Evolutionary conservation across 2,888 invertebrate species (phyloP).

Genomic region (Diplazon laetatorius): DNA sequence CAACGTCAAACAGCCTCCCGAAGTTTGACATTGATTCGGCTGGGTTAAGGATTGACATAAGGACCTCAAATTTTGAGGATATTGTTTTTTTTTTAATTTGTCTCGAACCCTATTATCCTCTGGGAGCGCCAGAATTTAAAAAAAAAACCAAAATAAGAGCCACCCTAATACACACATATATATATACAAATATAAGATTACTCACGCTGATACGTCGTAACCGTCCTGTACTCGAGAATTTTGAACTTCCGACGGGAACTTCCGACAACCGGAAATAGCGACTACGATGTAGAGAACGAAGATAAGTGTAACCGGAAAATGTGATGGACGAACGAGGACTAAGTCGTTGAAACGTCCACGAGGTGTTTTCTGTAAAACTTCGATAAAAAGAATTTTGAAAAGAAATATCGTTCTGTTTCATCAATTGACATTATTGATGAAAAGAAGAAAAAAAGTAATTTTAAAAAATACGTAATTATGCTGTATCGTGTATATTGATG

Average conservation of each 20-base stretch:
- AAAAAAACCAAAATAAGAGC: no score
- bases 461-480: slow-evolving; percentile 24
- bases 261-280: slow-evolving; percentile 7
- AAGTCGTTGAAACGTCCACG: slow-evolving; percentile 64
- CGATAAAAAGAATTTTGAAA: no score
- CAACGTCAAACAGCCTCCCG: no score
- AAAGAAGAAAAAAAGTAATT: slow-evolving; percentile 20
- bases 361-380: slow-evolving; percentile 59
- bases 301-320: slow-evolving; percentile 28
- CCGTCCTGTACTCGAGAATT: slow-evolving; percentile 51
- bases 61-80: no score
- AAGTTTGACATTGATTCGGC: no score
- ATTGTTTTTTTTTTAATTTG: no score
- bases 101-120: no score
- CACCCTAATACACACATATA: no score
- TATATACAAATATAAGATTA: no score
- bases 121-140: no score
- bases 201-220: slow-evolving; percentile 28
- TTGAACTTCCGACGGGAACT: slow-evolving; percentile 27
- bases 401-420: no score
- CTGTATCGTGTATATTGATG: slow-evolving; percentile 7
- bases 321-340: slow-evolving; percentile 7
- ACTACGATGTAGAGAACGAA: not conserved
- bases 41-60: no score
- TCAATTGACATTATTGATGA: slow-evolving; percentile 48